Evolutionary conservation across 2,113 vertebrate species (phyloP).

Genomic region (Amia ocellicauda): DNA sequence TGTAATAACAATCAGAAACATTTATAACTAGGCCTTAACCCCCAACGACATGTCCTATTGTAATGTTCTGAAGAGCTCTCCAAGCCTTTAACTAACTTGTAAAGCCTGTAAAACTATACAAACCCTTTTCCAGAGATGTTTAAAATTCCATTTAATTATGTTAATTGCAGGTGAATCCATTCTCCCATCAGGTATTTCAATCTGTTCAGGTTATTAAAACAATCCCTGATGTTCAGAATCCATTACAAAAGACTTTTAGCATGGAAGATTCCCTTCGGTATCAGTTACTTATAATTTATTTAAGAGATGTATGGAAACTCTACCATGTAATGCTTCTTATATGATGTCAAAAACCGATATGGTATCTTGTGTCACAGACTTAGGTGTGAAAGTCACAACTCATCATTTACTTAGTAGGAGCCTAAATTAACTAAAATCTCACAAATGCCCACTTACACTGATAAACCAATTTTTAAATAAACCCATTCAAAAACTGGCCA

Average conservation of each 20-base stretch:
- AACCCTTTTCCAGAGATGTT: background rate
- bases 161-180: background rate
- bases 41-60: too few species aligned
- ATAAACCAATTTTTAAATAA: too few species aligned
- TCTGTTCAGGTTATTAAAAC: conserved; percentile 13
- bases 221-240: conserved; percentile 6
- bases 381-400: too few species aligned
- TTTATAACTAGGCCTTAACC: background rate
- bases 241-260: conserved; percentile 12
- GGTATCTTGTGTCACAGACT: too few species aligned
- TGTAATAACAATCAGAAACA: background rate
- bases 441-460: too few species aligned
- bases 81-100: background rate
- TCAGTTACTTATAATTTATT: background rate
- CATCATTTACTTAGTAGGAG: too few species aligned
- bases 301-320: too few species aligned
- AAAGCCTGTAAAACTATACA: background rate
- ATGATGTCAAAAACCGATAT: too few species aligned
- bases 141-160: background rate
- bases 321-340: too few species aligned
- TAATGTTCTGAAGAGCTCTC: background rate
- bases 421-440: too few species aligned
- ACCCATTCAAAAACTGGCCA: too few species aligned
- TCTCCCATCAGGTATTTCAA: conserved; percentile 16
- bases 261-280: background rate